phyloP scores from a whole-genome alignment of 2,888 invertebrate species.

The Leucophora obtusa region DNA sequence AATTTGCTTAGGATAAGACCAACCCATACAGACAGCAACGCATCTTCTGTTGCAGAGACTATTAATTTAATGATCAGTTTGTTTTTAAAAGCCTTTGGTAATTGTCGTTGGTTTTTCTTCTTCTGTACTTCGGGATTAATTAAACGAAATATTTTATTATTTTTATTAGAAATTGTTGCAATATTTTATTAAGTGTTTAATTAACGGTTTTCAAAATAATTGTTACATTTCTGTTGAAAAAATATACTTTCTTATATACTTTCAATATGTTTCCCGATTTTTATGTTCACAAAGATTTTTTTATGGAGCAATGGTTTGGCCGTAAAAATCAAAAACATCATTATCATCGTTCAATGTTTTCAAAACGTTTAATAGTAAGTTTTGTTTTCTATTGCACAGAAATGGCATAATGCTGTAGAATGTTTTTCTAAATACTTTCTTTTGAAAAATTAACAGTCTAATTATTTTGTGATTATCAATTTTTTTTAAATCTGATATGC shows the following conservation, averaged over 20 bases:
- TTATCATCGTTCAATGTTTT: constrained; percentile 59
- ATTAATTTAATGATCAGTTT: constrained; percentile 62
- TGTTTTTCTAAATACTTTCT: no score
- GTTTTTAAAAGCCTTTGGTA: constrained; percentile 43
- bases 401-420: no score
- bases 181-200: background rate
- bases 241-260: no score
- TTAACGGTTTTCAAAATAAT: background rate
- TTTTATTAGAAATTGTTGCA: background rate
- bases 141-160: background rate
- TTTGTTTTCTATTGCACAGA: background rate
- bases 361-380: constrained; percentile 38
- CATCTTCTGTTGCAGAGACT: constrained; percentile 28
- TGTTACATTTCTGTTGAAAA: background rate
- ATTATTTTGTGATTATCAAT: no score
- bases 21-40: constrained; percentile 35
- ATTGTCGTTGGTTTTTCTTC: constrained; percentile 40
- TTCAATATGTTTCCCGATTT: constrained; percentile 63
- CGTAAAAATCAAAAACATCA: constrained; percentile 57
- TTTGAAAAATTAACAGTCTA: no score
- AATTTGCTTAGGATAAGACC: background rate
- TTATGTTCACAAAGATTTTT: constrained; percentile 61
- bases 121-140: background rate
- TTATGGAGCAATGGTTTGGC: constrained; percentile 57
- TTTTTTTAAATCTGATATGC: no score